phyloP scores from a whole-genome alignment of 2,113 vertebrate genomes.

The Lates calcarifer region DNA sequence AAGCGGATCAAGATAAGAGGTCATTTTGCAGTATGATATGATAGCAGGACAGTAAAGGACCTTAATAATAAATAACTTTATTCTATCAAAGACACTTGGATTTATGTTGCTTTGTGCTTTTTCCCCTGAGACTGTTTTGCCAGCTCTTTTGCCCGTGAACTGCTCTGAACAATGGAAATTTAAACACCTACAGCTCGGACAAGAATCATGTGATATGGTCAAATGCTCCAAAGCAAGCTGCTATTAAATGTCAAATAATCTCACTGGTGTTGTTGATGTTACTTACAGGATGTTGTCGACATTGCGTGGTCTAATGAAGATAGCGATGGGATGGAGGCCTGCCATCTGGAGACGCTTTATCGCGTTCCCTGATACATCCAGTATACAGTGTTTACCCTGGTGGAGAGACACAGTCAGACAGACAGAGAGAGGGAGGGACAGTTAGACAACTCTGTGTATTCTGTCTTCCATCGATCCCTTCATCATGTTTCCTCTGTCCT shows the following conservation, averaged over 20 bases:
- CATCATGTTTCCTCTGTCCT: not conserved
- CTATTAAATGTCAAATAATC: too few relatives aligned
- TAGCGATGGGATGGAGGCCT: conserved; percentile 92
- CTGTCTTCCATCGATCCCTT: not conserved
- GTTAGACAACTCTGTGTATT: not conserved
- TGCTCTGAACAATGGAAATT: too few relatives aligned
- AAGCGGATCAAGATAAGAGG: too few relatives aligned
- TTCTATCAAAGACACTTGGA: too few relatives aligned
- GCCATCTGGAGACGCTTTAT: conserved; percentile 98
- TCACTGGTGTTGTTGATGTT: not conserved
- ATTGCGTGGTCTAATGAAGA: conserved; percentile 95
- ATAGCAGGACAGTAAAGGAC: too few relatives aligned
- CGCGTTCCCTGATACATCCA: conserved; percentile 98
- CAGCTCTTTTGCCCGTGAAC: too few relatives aligned
- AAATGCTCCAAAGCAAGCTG: not conserved
- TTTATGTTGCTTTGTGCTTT: too few relatives aligned
- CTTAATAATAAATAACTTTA: too few relatives aligned
- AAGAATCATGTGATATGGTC: not conserved
- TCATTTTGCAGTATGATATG: too few relatives aligned
- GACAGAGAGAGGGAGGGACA: not conserved
- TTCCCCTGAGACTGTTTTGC: too few relatives aligned
- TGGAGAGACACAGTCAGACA: conserved; percentile 19
- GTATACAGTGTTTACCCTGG: conserved; percentile 98
- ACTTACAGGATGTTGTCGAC: conserved; percentile 98
- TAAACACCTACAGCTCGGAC: too few relatives aligned